Evolutionary conservation across 2,797 vertebrate species (phyloP), one percentile per base, ranked within the genome.

Genomic region (Darevskia nairensis): DNA sequence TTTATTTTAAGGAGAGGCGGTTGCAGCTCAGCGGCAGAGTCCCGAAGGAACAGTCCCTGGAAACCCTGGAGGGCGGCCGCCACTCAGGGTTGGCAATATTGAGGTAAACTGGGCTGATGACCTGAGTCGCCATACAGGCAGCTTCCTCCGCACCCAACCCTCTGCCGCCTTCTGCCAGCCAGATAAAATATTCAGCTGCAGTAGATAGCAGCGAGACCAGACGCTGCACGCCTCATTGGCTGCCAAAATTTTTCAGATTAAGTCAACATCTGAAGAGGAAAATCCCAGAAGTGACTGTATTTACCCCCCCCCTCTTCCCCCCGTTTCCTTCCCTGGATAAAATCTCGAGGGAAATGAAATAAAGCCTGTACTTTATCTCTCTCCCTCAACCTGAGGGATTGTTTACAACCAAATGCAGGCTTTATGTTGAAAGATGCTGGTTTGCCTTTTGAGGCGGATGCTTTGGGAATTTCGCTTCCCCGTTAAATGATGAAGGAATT

Each of bases 221-320:
- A n/a, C 0, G 0, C 32, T 81, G 59, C 72, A 46, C 15, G 72
- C 85, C 15, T 0, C 78, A 2, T 72, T 27, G 39, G n/a, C 61
- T 3, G 0, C 69, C 80, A 19, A 77, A n/a, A 23, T n/a, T 89
- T 89, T 75, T 83, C 64, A 84, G 88, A 89, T 86, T 35, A 39
- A 17, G 61, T 72, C 68, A 59, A 8, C 21, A 19, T 1, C 41
- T 0, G 0, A 72, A 50, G n/a, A 82, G 41, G 35, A 76, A 83
- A 82, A 69, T 3, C 79, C 61, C 61, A 2, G 50, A 41, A 8
- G 32, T 1, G 3, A 25, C n/a, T 50, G 10, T 0, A 3, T 13
- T 41, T 15, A 41, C 7, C 17, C 8, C 68, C 55, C 11, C 39
- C 3, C 39, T 35, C n/a, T n/a, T 35, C 74, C n/a, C 7, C 5